A percentile compares a stretch with the other conserved stretches of the same genome.
These are phyloP conservation scores for Ctenomys sociabilis DNA, from an alignment of 2,113 vertebrate species.

Conservation along the genomic window DNA sequence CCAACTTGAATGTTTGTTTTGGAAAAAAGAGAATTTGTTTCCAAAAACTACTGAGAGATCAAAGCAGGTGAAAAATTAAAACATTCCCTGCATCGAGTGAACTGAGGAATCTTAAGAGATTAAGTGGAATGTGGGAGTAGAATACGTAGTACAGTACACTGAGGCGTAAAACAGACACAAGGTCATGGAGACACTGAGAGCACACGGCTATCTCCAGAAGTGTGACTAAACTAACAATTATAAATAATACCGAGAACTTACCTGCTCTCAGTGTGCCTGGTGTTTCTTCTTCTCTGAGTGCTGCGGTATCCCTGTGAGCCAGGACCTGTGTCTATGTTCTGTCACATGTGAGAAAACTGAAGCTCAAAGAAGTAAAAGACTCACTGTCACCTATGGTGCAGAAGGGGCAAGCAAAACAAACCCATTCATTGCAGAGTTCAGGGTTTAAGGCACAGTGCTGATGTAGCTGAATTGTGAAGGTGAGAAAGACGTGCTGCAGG, in stretches of 20 bases:
- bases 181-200: too few species aligned
- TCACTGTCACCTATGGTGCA: neutral
- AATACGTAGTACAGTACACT: neutral
- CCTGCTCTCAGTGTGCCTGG: neutral
- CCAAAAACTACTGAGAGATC: slow-evolving; percentile 5
- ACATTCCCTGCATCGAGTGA: neutral
- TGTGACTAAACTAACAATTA: neutral
- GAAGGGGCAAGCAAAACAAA: neutral
- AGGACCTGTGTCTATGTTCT: neutral
- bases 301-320: neutral
- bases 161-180: neutral
- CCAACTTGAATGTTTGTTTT: neutral
- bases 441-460: accelerated
- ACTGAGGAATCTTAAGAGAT: neutral
- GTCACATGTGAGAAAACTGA: neutral
- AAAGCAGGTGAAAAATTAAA: neutral
- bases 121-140: neutral
- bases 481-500: too few species aligned
- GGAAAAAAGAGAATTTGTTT: neutral
- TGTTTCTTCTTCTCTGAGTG: neutral
- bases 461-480: neutral
- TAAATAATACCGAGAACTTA: neutral
- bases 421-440: neutral
- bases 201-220: neutral
- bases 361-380: neutral